Conservation (phyloP, 2,113 vertebrate genomes). For the Hippocampus guttulatus region DNA sequence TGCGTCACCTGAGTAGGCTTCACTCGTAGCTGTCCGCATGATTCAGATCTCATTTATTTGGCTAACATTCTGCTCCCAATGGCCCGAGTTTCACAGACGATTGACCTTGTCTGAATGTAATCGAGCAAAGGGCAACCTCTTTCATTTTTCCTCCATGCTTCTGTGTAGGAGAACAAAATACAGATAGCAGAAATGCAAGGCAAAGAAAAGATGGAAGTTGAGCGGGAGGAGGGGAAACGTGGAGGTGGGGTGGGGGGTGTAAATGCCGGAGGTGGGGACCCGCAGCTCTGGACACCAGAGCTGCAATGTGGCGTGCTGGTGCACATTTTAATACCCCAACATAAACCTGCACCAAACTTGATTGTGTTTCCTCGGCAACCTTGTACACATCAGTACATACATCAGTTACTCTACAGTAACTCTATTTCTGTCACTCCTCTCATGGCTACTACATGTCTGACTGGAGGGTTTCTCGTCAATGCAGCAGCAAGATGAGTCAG, state of each 20-base stretch:
- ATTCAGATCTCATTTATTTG: slow-evolving; percentile 24
- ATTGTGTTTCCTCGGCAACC: slow-evolving; percentile 34
- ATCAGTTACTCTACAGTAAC: not conserved
- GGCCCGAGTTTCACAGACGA: slow-evolving; percentile 14
- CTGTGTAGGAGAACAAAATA: slow-evolving; percentile 26
- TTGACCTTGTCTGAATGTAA: slow-evolving; percentile 47
- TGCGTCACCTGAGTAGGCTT: not conserved
- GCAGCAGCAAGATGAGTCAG: slow-evolving; percentile 74
- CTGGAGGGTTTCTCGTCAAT: slow-evolving; percentile 63
- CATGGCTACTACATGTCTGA: slow-evolving; percentile 67
- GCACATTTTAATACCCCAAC: slow-evolving; percentile 72
- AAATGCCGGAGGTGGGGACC: slow-evolving; percentile 38
- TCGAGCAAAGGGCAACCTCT: slow-evolving; percentile 25
- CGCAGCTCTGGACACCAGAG: slow-evolving; percentile 60
- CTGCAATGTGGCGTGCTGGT: slow-evolving; percentile 76
- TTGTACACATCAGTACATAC: not conserved
- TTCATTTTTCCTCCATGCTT: slow-evolving; percentile 39
- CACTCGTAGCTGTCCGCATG: not conserved
- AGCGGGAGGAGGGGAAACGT: slow-evolving; percentile 5
- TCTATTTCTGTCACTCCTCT: slow-evolving; percentile 42
- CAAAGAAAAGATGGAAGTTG: not conserved
- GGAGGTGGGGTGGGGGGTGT: not conserved
- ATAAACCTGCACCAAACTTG: slow-evolving; percentile 45
- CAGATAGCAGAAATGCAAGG: slow-evolving; percentile 43
- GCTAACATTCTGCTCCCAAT: slow-evolving; percentile 14